Percentiles rank a stretch among this genome's conserved stretches.
Evolutionary conservation across 2,113 vertebrate species (phyloP).

Genomic region (Eidolon helvum): DNA sequence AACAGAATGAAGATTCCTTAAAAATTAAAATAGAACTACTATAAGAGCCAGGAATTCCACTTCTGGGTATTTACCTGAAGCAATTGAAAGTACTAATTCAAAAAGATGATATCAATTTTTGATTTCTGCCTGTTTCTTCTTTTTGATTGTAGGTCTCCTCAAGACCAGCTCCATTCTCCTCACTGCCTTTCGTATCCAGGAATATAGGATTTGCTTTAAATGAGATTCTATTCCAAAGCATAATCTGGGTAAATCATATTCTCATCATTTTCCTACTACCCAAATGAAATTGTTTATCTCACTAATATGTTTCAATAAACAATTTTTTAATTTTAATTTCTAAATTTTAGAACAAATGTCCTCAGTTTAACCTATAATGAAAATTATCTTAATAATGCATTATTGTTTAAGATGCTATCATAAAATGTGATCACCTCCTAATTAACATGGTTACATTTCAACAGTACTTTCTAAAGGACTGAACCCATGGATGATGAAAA

Average conservation of each 20-base stretch:
- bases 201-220: background rate
- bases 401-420: background rate
- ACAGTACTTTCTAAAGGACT: background rate
- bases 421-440: background rate
- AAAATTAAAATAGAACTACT: no score
- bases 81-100: no score
- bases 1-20: no score
- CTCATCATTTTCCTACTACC: background rate
- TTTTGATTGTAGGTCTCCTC: background rate
- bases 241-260: background rate
- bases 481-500: background rate
- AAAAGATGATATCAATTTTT: background rate
- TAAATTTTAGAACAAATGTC: background rate
- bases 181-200: background rate
- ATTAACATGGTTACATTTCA: background rate
- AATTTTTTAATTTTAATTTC: background rate
- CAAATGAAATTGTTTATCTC: background rate
- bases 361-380: background rate
- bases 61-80: no score
- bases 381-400: background rate
- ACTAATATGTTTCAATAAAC: background rate
- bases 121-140: background rate
- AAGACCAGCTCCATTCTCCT: background rate
- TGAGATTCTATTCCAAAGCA: background rate
- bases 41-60: no score